Evolutionary conservation across 2,113 vertebrate species (phyloP), one percentile per base, ranked within the genome.

Genomic region (Halichoeres trimaculatus): DNA sequence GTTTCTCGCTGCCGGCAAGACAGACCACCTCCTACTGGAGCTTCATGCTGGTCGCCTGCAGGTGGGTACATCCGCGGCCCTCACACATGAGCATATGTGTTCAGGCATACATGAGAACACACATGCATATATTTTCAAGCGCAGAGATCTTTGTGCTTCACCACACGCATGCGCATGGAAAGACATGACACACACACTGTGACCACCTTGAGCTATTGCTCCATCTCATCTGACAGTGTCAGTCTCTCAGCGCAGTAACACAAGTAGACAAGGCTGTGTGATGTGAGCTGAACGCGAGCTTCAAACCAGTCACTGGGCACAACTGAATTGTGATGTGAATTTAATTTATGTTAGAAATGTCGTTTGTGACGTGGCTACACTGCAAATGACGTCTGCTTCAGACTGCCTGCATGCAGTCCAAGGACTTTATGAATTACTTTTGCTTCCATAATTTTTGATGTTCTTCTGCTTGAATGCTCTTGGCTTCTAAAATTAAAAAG

Each of bases 1-100:
- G 71, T 95, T 98, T 91, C 94, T 98, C 57, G 95, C 95, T 53
- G 94, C 94, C 34, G 95, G 95, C 67, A 93, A 94, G 83, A 90
- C 74, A 0, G 76, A 92, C 90, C 95, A 94, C 89, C 94, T 94
- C 82, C 88, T 96, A 77, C 83, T 97, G 56, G 94, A 96, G 86
- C 91, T 98, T 69, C 59, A 16, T 8, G 94, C 91, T 50, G 95
- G 95, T 87, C 89, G 77, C 88, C 79, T 98, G 79, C 90, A 92
- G 93, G 96, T 96, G 67, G 86, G 91, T 87, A 90, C 91, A 89
- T 85, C 61, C 43, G 35, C 81, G 68, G 73, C 87, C 70, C 26
- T 58, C 30, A 70, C 45, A 38, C 59, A 65, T 56, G 36, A 84
- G 64, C 89, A 84, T 81, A 85, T 87, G 79, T 77, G 71, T 22